Evolutionary conservation across 2,113 vertebrate genomes (phyloP).

Genomic region (Cariama cristata): DNA sequence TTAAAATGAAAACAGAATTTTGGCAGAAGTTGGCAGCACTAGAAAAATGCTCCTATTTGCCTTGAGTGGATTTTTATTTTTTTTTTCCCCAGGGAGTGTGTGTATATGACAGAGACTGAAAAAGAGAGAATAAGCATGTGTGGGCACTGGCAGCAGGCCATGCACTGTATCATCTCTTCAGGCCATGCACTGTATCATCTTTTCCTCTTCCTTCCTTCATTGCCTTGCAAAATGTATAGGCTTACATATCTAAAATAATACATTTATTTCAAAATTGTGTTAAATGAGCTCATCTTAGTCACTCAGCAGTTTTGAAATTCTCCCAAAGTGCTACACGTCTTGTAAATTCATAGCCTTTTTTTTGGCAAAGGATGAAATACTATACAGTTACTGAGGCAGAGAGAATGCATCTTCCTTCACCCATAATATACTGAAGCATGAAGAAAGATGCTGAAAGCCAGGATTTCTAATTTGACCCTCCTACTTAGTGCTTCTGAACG

Average conservation of each 20-base stretch:
- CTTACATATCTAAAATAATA: neutral
- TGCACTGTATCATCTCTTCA: neutral
- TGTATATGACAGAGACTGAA: neutral
- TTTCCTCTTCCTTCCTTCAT: neutral
- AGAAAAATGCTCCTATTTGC: neutral
- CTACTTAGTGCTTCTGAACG: neutral
- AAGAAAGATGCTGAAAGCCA: neutral
- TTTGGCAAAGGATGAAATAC: neutral
- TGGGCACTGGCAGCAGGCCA: neutral
- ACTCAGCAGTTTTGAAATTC: neutral
- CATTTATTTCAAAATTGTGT: neutral
- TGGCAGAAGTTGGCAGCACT: neutral
- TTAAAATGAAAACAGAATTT: neutral
- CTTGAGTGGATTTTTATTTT: neutral
- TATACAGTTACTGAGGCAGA: neutral
- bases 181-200: neutral
- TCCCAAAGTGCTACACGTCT: slow-evolving; percentile 29
- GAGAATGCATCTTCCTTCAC: neutral
- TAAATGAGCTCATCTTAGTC: slow-evolving; percentile 36
- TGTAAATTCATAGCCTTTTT: neutral
- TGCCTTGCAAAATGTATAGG: neutral
- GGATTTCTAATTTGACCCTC: neutral
- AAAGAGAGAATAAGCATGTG: neutral
- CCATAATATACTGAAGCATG: neutral
- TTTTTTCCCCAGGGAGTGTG: neutral